Conservation (phyloP, 35 echinoderm and acorn worm genomes). For the Ophiothrix spiculata region DNA sequence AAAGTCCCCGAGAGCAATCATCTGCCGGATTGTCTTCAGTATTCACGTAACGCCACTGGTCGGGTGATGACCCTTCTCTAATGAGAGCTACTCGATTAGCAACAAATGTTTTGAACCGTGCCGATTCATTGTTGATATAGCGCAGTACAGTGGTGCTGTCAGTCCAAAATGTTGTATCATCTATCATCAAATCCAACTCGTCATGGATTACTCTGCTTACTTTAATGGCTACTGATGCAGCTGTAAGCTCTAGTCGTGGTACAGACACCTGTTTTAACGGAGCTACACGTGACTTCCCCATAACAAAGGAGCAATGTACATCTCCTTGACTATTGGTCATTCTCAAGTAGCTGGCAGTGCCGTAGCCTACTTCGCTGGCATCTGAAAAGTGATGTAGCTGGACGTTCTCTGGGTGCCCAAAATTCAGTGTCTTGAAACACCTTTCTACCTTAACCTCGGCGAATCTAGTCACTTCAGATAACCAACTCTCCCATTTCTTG, state of each 20-base stretch:
- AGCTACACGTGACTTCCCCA: constrained; percentile 17
- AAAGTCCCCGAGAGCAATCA: constrained; percentile 41
- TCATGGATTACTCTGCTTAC: constrained; percentile 1
- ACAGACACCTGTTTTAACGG: too few species aligned
- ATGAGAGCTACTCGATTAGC: constrained; percentile 27
- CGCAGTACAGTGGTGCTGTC: constrained; percentile 50
- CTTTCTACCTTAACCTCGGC: constrained; percentile 14
- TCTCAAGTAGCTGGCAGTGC: constrained; percentile 36
- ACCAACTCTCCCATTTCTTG: constrained; percentile 38
- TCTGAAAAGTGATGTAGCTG: constrained; percentile 56
- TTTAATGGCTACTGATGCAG: constrained; percentile 35
- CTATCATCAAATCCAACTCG: constrained; percentile 36
- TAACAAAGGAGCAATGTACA: constrained; percentile 18
- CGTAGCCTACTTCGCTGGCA: constrained; percentile 41
- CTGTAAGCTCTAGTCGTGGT: constrained; percentile 25
- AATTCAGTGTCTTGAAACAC: constrained; percentile 44
- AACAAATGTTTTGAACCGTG: constrained; percentile 39
- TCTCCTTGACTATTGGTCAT: constrained; percentile 22
- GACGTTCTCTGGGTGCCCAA: constrained; percentile 15
- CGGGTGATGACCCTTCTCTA: constrained; percentile 40
- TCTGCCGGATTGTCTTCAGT: constrained; percentile 59
- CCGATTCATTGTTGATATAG: constrained; percentile 50
- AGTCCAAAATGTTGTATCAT: constrained; percentile 44
- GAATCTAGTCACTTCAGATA: constrained; percentile 10
- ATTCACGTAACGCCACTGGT: constrained; percentile 55